These are phyloP conservation scores for Cacatua alba DNA, from an alignment of 2,113 vertebrate genomes.

Conservation along the genomic window DNA sequence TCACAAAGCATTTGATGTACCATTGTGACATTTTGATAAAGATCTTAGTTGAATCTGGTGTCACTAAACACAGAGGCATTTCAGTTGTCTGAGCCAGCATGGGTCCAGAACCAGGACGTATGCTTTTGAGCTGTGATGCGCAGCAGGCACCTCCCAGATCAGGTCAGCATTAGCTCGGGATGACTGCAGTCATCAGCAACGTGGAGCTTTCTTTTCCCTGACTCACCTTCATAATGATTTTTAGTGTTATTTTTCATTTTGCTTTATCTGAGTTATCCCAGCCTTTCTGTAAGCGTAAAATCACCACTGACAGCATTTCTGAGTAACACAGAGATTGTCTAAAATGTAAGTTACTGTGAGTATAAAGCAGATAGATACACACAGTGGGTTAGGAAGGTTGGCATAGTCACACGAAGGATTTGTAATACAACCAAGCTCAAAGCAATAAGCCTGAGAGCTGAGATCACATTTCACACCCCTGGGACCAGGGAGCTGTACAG, in stretches of 20 bases:
- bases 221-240: neutral
- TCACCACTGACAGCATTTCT: neutral
- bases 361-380: neutral
- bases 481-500: neutral
- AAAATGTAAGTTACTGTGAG: neutral
- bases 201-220: neutral
- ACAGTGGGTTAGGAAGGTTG: neutral
- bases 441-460: neutral
- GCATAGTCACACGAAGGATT: neutral
- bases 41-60: neutral
- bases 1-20: neutral
- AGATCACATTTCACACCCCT: neutral
- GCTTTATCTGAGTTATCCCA: neutral
- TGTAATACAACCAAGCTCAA: neutral
- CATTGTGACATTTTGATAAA: neutral
- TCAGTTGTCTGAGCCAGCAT: neutral
- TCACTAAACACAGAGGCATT: neutral
- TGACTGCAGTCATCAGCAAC: neutral
- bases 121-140: neutral
- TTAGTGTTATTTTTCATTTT: neutral
- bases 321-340: neutral
- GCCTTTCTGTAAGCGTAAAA: neutral
- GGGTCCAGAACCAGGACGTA: neutral
- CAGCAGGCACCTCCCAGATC: neutral
- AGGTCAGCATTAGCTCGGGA: neutral